Evolutionary conservation across 2,888 invertebrate species (phyloP).

Genomic region (Tridacna gigas): DNA sequence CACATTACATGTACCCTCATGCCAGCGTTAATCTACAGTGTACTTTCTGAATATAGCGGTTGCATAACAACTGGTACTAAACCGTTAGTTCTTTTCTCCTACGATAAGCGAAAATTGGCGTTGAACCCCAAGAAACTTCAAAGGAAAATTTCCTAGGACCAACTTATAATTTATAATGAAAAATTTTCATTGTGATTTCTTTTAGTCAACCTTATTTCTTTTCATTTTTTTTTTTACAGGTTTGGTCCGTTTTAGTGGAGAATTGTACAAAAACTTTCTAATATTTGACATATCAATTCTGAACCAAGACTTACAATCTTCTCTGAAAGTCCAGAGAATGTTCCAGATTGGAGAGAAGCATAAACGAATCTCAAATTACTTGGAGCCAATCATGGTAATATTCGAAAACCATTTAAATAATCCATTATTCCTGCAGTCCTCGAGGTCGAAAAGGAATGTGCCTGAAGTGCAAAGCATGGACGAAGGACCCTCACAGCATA

Average conservation of each 20-base stretch:
- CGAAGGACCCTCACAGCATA: not conserved
- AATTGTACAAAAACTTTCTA: conserved; percentile 27
- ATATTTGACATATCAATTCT: conserved; percentile 46
- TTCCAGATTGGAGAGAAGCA: not conserved
- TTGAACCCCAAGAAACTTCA: no score
- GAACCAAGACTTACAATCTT: not conserved
- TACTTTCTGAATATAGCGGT: no score
- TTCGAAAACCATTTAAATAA: conserved; percentile 36
- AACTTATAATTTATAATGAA: not conserved
- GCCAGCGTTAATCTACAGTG: no score
- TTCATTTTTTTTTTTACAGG: not conserved
- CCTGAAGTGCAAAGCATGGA: not conserved
- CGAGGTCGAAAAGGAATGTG: not conserved
- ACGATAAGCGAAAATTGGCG: no score
- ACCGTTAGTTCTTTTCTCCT: no score
- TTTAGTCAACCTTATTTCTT: not conserved
- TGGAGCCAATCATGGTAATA: conserved; percentile 35
- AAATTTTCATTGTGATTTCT: not conserved
- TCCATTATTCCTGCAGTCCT: conserved; percentile 3
- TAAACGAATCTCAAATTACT: conserved; percentile 16
- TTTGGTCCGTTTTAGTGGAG: not conserved
- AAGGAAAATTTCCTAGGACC: not conserved
- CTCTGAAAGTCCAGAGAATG: not conserved
- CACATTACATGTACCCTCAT: no score
- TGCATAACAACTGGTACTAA: no score